Percentiles rank a stretch among this genome's conserved stretches.
Conservation (phyloP, 2,797 vertebrate species). For the Acridotheres tristis region DNA sequence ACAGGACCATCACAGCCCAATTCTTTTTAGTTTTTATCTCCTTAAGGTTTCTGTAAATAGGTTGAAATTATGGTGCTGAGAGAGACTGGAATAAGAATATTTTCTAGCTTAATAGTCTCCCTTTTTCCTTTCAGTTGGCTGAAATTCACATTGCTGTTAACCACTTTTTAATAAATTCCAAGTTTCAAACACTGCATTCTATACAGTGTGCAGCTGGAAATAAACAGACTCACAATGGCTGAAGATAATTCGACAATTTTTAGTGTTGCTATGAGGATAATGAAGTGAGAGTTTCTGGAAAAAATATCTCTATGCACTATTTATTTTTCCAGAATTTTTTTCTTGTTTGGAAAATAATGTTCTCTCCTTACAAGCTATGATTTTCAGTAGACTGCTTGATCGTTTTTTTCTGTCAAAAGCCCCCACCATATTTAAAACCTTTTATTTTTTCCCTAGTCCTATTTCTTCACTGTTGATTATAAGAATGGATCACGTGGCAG, state of each 20-base stretch:
- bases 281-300: conserved; percentile 74
- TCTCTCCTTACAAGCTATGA: not conserved
- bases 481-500: not conserved
- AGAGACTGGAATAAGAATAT: conserved; percentile 40
- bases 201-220: conserved; percentile 56
- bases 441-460: not conserved
- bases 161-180: conserved; percentile 57
- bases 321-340: conserved; percentile 58
- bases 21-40: not conserved
- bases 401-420: conserved; percentile 28
- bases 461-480: not conserved
- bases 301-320: conserved; percentile 47
- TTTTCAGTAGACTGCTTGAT: conserved; percentile 23
- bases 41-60: conserved; percentile 36
- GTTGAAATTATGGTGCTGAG: conserved; percentile 27
- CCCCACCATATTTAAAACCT: not conserved
- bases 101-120: not conserved
- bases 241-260: conserved; percentile 67
- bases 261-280: conserved; percentile 62
- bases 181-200: conserved; percentile 34
- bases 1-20: not conserved
- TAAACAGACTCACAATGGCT: conserved; percentile 55
- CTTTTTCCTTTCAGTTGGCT: conserved; percentile 46
- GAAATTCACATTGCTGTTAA: conserved; percentile 42
- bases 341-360: conserved; percentile 37